These are phyloP conservation scores for Galbula dea DNA, from an alignment of 2,113 vertebrate genomes.

Conservation along the genomic window DNA sequence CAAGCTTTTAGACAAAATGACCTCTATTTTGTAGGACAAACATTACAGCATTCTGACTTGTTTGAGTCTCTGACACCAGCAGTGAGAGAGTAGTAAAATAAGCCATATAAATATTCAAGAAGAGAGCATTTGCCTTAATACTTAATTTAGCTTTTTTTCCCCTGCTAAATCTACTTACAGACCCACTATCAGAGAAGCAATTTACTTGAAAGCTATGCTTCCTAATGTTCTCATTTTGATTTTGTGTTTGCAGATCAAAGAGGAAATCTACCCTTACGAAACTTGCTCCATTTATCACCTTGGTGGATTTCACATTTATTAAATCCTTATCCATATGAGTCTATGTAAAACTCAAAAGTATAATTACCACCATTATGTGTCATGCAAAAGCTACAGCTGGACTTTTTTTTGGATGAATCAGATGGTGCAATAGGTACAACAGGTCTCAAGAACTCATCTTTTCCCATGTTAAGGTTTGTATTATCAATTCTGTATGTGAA, in stretches of 20 bases:
- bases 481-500: not conserved
- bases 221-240: slow-evolving; percentile 65
- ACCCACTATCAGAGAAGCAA: slow-evolving; percentile 63
- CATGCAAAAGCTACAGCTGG: not conserved
- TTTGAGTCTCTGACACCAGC: not conserved
- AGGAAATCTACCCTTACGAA: slow-evolving; percentile 51
- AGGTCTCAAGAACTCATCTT: not conserved
- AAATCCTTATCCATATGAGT: slow-evolving; percentile 66
- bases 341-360: slow-evolving; percentile 55
- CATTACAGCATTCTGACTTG: not conserved
- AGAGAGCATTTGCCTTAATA: slow-evolving; percentile 42
- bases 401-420: not conserved
- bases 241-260: slow-evolving; percentile 74
- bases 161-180: slow-evolving; percentile 7
- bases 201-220: slow-evolving; percentile 65
- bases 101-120: slow-evolving; percentile 53
- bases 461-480: not conserved
- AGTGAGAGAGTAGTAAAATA: slow-evolving; percentile 16
- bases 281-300: slow-evolving; percentile 57
- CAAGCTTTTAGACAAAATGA: not conserved
- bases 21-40: slow-evolving; percentile 44
- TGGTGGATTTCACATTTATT: slow-evolving; percentile 69
- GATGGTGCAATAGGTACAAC: not conserved
- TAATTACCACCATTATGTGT: slow-evolving; percentile 57
- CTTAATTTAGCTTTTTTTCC: slow-evolving; percentile 50